Percentiles rank a stretch among this genome's conserved stretches.
Evolutionary conservation across 2,888 invertebrate genomes (phyloP).

Genomic region (Mechanitis mazaeus): DNA sequence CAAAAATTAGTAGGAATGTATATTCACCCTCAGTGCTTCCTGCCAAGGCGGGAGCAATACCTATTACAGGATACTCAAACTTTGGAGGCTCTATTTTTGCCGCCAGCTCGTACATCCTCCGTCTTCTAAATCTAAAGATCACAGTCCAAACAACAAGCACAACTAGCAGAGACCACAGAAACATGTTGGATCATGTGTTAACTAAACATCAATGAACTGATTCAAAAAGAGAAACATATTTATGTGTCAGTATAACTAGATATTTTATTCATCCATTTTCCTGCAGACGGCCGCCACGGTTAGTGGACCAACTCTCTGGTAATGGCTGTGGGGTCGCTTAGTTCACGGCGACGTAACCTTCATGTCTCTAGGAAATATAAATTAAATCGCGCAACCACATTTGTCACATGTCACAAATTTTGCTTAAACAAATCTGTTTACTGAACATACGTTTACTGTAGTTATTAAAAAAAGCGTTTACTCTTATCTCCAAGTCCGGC

Average conservation of each 20-base stretch:
- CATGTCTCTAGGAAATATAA: constrained; percentile 35
- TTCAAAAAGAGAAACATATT: constrained; percentile 15
- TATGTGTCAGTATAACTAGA: constrained; percentile 12
- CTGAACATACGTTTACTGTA: no score
- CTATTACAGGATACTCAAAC: constrained; percentile 46
- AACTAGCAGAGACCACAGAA: constrained; percentile 42
- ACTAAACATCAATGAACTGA: constrained; percentile 8
- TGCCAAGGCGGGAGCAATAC: constrained; percentile 43
- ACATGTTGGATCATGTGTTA: constrained; percentile 35
- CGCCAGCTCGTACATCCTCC: constrained; percentile 52
- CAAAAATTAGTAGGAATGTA: neutral
- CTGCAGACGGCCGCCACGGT: constrained; percentile 27
- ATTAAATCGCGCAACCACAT: constrained; percentile 1
- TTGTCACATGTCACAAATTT: no score
- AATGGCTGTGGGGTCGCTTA: constrained; percentile 36
- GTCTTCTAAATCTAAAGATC: constrained; percentile 45
- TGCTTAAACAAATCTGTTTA: no score
- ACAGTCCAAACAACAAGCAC: constrained; percentile 39
- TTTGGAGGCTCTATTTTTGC: constrained; percentile 35
- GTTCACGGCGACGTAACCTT: constrained; percentile 46
- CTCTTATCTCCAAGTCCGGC: no score
- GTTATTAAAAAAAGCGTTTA: no score
- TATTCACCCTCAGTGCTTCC: constrained; percentile 53
- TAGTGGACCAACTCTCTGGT: constrained; percentile 38
- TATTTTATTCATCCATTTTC: constrained; percentile 35